Percentiles rank a stretch among this genome's conserved stretches.
Conservation (phyloP, 2,888 invertebrate genomes). For the Sarcophaga variegata region DNA sequence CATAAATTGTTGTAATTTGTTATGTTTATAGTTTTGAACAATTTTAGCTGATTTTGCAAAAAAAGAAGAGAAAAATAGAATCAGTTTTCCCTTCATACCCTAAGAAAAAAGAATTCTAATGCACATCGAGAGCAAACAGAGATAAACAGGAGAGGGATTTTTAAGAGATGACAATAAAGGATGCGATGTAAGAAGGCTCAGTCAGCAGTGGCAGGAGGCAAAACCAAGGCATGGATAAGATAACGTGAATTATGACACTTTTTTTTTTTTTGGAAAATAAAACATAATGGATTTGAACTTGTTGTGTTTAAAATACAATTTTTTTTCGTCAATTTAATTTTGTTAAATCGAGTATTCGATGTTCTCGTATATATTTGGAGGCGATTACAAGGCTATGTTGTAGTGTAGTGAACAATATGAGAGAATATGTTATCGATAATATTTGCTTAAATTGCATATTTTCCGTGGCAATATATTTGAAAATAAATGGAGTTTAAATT, state of each 20-base stretch:
- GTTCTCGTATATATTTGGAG: too few relatives aligned
- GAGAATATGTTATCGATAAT: constrained; percentile 33
- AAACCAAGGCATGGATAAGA: constrained; percentile 38
- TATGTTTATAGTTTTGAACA: constrained; percentile 70
- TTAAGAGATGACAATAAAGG: not conserved
- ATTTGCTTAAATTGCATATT: not conserved
- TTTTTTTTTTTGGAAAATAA: not conserved
- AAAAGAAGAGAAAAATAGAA: not conserved
- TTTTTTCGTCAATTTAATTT: constrained; percentile 34
- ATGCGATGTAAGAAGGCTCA: not conserved
- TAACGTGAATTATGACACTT: constrained; percentile 63
- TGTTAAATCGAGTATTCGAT: constrained; percentile 54
- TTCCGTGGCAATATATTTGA: not conserved
- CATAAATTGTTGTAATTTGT: constrained; percentile 69
- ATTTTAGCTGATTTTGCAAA: constrained; percentile 71
- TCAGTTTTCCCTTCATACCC: not conserved
- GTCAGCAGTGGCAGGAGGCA: not conserved
- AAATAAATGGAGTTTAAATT: too few relatives aligned
- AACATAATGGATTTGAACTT: constrained; percentile 61
- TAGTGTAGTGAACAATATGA: not conserved
- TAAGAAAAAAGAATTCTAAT: constrained; percentile 16
- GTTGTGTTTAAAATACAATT: constrained; percentile 35
- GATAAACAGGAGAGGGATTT: constrained; percentile 20
- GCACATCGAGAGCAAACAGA: constrained; percentile 10
- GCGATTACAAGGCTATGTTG: too few relatives aligned